Evolutionary conservation across 2,888 invertebrate species (phyloP), one percentile per base, ranked within the genome.

Genomic region (Eristalis arbustorum): DNA sequence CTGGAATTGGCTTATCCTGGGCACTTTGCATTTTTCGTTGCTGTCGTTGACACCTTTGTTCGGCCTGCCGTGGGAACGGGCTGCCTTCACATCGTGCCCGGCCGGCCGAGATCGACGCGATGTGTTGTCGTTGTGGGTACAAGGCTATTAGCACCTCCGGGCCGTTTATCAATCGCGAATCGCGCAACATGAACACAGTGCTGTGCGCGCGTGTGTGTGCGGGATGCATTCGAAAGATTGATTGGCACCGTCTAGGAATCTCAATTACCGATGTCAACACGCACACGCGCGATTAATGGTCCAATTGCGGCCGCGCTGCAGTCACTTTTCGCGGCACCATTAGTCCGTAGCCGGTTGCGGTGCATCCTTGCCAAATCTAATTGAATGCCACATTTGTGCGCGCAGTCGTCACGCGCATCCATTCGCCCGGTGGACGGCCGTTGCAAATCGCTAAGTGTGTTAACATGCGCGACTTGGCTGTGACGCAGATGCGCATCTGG

Each of bases 361-460:
- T 8, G 49, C 49, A 49, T 49, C 49, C 49, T 18, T 22, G 82
- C 71, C 31, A 64, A 83, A 59, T 66, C 87, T 82, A 87, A 87
- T 87, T 87, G 87, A 87, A 87, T 87, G 83, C 83, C 87, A 87
- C 87, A 87, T 87, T 83, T 87, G 78, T 49, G 67, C 67, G 78
- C 57, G 67, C 67, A 83, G 75, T 87, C 87, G 78, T 87, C 83
- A 87, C 87, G 87, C 87, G 83, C 87, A 87, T 79, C 78, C 82
- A 87, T 82, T 82, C 67, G 63, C 42, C n/a, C 56, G 69, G 5
- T 18, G 49, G 85, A 87, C 75, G 83, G 78, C 87, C 87, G 87
- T 87, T 87, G 87, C 87, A 87, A 87, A 87, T 87, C 82, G 87
- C 78, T 79, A 87, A 87, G 83, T 87, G 83, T 87, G 87, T 87